Evolutionary conservation across 1,140 invertebrate species (phyloP).

Genomic region (Galendromus occidentalis): DNA sequence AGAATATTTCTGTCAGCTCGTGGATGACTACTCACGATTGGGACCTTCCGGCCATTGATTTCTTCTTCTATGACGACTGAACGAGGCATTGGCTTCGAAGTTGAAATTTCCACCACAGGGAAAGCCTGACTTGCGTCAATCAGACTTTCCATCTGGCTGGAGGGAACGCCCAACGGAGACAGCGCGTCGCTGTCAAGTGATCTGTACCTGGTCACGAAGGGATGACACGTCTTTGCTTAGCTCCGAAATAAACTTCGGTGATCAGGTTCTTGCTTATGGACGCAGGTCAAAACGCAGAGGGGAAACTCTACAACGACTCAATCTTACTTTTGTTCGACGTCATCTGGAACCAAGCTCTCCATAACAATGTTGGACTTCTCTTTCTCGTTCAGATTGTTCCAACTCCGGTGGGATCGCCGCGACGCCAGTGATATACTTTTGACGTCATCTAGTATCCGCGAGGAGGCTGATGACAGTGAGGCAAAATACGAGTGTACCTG

Average conservation of each 20-base stretch:
- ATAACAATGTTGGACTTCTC: background rate
- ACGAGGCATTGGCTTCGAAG: background rate
- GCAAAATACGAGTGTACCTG: constrained; percentile 6
- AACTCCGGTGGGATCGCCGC: background rate
- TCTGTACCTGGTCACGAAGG: background rate
- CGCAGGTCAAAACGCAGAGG: no score
- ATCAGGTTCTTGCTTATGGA: no score
- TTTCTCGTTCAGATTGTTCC: background rate
- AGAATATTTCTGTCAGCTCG: background rate
- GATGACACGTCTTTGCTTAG: no score
- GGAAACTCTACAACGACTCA: no score
- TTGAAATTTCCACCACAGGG: background rate
- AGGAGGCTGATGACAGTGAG: background rate
- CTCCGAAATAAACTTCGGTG: no score
- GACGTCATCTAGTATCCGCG: background rate
- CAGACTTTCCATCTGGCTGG: background rate
- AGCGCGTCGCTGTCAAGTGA: background rate
- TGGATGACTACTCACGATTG: background rate
- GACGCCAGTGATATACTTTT: background rate
- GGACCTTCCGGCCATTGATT: background rate
- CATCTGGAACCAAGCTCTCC: background rate
- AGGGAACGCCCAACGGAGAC: background rate
- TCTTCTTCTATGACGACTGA: constrained; percentile 1
- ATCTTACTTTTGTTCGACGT: constrained; percentile 5
- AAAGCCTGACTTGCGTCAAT: background rate